Evolutionary conservation across 23 tunicate species (phyloP).

Genomic region (Pegea sp.): DNA sequence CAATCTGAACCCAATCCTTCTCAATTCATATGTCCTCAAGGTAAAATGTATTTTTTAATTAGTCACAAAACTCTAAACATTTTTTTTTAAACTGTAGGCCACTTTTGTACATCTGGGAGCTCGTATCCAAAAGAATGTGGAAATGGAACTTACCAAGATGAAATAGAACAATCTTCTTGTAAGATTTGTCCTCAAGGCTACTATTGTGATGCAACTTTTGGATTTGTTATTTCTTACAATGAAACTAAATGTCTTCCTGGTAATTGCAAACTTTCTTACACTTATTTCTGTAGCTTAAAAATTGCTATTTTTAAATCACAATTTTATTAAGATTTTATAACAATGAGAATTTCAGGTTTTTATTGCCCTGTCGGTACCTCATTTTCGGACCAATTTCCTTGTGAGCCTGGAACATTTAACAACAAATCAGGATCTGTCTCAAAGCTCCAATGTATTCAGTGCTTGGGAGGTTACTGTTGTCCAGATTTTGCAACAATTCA

Average conservation of each 20-base stretch:
- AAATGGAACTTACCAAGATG: slow-evolving; percentile 64
- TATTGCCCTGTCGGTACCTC: slow-evolving; percentile 52
- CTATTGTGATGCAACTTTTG: slow-evolving; percentile 71
- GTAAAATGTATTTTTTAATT: slow-evolving; percentile 3
- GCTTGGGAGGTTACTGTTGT: slow-evolving; percentile 61
- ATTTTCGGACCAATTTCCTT: slow-evolving; percentile 16
- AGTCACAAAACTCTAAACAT: neutral
- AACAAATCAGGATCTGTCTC: slow-evolving; percentile 20
- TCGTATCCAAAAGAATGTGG: slow-evolving; percentile 23
- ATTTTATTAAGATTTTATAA: neutral
- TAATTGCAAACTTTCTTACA: slow-evolving; percentile 4
- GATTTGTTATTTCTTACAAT: slow-evolving; percentile 41
- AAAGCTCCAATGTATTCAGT: slow-evolving; percentile 20
- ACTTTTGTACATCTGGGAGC: slow-evolving; percentile 32
- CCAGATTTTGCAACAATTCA: slow-evolving; percentile 8
- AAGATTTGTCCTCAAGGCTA: slow-evolving; percentile 73
- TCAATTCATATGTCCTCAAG: slow-evolving; percentile 32
- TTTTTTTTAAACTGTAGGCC: slow-evolving; percentile 13
- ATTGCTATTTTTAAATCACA: no score
- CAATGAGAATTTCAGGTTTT: slow-evolving; percentile 20
- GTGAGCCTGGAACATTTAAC: slow-evolving; percentile 52
- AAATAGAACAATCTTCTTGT: slow-evolving; percentile 19
- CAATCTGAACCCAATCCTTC: slow-evolving; percentile 18
- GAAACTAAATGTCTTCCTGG: slow-evolving; percentile 48
- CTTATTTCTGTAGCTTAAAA: no score